Conservation (phyloP, 2,113 vertebrate species). For the Edolisoma coerulescens region DNA sequence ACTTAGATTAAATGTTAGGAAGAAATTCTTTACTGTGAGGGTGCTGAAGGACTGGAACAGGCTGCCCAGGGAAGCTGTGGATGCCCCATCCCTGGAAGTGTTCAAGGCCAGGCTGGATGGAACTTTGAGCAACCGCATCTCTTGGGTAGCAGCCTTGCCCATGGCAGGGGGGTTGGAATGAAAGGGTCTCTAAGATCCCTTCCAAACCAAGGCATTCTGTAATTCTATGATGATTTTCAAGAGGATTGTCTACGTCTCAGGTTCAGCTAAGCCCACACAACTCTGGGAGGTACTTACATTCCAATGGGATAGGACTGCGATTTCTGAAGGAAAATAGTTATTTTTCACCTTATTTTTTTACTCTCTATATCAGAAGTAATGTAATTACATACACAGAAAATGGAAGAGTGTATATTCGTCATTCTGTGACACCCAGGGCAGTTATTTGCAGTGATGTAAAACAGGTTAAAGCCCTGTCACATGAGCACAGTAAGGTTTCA, state of each 20-base stretch:
- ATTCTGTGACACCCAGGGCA: background rate
- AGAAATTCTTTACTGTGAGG: background rate
- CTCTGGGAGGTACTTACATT: background rate
- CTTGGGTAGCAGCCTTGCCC: background rate
- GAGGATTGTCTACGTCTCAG: background rate
- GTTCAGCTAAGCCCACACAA: background rate
- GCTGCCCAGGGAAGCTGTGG: background rate
- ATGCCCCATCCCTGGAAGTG: background rate
- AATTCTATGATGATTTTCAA: background rate
- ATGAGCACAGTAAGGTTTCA: background rate
- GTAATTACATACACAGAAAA: background rate
- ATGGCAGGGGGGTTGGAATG: background rate
- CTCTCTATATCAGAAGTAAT: background rate
- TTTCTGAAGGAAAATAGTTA: background rate
- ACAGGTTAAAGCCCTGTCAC: background rate
- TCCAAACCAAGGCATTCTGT: background rate
- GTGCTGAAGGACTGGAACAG: background rate
- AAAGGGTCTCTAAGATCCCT: background rate
- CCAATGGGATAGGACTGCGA: rapidly evolving
- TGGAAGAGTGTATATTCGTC: background rate
- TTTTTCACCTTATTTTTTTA: background rate
- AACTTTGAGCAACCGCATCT: background rate
- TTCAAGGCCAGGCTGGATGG: rapidly evolving
- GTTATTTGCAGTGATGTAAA: background rate
- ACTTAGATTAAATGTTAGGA: background rate